Percentiles rank a stretch among this genome's conserved stretches.
phyloP scores from a whole-genome alignment of 2,797 vertebrate genomes.

The Podargus strigoides region DNA sequence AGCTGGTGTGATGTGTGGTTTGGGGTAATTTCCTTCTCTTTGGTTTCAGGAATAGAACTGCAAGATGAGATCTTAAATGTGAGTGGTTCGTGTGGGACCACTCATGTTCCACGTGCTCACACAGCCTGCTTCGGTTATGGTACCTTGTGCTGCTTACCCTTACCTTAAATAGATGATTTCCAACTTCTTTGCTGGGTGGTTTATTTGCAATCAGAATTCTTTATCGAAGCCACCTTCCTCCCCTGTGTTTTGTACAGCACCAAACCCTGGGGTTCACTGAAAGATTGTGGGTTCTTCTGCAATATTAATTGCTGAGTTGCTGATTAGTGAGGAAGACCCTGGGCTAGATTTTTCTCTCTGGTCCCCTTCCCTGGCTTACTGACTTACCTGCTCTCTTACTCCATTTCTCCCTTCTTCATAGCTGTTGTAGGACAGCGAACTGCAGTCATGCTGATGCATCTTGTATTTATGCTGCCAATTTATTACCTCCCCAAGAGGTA shows the following conservation, averaged over 20 bases:
- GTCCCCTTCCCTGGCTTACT: background rate
- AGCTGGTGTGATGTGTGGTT: background rate
- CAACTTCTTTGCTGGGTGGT: background rate
- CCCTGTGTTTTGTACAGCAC: background rate
- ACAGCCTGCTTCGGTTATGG: background rate
- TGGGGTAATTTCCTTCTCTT: background rate
- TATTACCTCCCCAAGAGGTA: background rate
- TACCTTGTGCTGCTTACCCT: background rate
- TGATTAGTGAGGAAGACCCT: background rate
- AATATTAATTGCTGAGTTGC: background rate
- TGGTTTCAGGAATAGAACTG: background rate
- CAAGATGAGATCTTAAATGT: background rate
- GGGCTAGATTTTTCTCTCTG: background rate
- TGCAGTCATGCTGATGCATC: background rate
- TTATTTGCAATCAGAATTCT: background rate
- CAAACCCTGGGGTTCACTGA: background rate
- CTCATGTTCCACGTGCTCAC: accelerated
- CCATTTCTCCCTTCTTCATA: background rate
- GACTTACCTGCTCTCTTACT: background rate
- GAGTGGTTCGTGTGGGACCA: background rate
- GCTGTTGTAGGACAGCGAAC: background rate
- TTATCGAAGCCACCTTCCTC: background rate
- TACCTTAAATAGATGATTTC: background rate
- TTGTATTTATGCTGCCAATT: background rate
- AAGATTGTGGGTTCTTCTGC: background rate